phyloP scores from a whole-genome alignment of 2,113 vertebrate genomes.

The Sander lucioperca region DNA sequence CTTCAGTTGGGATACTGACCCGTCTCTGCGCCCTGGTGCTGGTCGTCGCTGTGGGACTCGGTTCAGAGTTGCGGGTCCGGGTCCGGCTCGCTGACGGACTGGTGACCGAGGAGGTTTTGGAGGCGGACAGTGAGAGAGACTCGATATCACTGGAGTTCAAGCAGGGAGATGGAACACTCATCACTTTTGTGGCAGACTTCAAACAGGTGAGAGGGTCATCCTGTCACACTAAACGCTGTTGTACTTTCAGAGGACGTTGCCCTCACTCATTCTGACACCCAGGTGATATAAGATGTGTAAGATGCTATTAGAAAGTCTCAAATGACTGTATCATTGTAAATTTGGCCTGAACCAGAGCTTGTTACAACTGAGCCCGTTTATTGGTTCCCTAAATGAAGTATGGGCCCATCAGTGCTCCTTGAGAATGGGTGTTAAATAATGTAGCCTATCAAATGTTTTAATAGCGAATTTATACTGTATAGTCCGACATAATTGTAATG shows the following conservation, averaged over 20 bases:
- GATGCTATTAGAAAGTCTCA: background rate
- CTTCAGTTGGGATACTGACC: conserved; percentile 64
- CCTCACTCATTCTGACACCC: background rate
- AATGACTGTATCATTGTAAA: background rate
- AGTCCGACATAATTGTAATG: background rate
- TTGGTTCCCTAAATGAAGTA: background rate
- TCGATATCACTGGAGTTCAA: conserved; percentile 92
- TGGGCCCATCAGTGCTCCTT: background rate
- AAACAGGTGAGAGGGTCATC: conserved; percentile 87
- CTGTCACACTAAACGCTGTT: background rate
- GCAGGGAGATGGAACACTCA: conserved; percentile 91
- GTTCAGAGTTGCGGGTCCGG: conserved; percentile 91
- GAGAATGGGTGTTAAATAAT: background rate
- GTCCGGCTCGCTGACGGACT: conserved; percentile 91
- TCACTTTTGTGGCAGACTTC: conserved; percentile 94
- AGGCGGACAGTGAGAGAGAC: conserved; percentile 92
- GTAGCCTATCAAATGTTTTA: background rate
- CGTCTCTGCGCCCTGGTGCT: conserved; percentile 73
- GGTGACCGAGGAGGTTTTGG: conserved; percentile 92
- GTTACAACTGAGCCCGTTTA: background rate
- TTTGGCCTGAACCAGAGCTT: background rate
- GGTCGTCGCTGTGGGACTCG: conserved; percentile 58
- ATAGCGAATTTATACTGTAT: too few species aligned
- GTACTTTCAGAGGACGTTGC: background rate
- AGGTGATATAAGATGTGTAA: background rate